Percentiles rank a stretch among this genome's conserved stretches.
phyloP scores from a whole-genome alignment of 2,797 vertebrate genomes.

The Pipistrellus pygmaeus region DNA sequence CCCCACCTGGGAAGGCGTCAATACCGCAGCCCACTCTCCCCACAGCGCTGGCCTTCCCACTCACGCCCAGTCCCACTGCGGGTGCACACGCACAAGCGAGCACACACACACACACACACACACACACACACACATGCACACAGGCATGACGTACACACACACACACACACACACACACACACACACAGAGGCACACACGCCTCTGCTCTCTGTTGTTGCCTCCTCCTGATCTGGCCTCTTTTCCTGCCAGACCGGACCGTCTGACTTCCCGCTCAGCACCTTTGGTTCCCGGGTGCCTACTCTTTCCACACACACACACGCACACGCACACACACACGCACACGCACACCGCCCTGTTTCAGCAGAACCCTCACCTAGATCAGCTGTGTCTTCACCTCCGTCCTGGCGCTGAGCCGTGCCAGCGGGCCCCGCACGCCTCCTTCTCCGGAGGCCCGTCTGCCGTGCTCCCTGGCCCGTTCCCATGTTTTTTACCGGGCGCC shows the following conservation, averaged over 20 bases:
- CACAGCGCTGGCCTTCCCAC: neutral
- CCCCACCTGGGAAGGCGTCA: constrained; percentile 20
- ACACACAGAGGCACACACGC: fast-evolving
- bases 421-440: neutral
- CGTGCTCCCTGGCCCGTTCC: neutral
- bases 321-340: no score
- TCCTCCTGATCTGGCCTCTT: neutral
- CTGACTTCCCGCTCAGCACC: neutral
- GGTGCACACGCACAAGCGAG: no score
- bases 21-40: neutral
- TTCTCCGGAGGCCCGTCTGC: neutral
- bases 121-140: neutral
- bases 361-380: neutral
- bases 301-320: neutral
- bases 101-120: no score
- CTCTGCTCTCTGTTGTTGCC: neutral
- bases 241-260: neutral
- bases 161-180: neutral
- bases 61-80: neutral
- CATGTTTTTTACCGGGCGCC: neutral
- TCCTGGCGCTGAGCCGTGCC: neutral
- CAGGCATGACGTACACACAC: fast-evolving
- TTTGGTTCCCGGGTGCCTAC: fast-evolving
- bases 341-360: neutral
- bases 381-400: neutral